A percentile compares a stretch with the other conserved stretches of the same genome.
Conservation (phyloP, 2,888 invertebrate genomes). For the Macroteleia sp. region DNA sequence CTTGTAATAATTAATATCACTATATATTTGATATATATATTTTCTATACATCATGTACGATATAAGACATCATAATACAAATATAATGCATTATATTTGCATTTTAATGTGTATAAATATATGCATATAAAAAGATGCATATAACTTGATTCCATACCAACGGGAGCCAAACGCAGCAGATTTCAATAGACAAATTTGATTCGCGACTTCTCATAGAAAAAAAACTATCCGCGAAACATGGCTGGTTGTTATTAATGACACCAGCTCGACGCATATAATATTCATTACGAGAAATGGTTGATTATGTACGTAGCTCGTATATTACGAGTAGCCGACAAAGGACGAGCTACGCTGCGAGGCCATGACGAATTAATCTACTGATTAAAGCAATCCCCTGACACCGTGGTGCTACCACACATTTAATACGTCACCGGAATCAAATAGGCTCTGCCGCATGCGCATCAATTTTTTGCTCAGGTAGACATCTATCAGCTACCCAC, state of each 20-base stretch:
- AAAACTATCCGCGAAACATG: conserved; percentile 62
- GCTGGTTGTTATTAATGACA: conserved; percentile 80
- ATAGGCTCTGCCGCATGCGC: conserved; percentile 73
- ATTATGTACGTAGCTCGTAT: conserved; percentile 81
- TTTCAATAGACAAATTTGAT: conserved; percentile 50
- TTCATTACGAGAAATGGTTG: conserved; percentile 83
- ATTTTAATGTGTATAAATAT: too few relatives aligned
- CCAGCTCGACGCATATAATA: conserved; percentile 79
- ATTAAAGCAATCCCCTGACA: conserved; percentile 83
- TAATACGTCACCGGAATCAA: conserved; percentile 81
- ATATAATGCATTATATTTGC: too few relatives aligned
- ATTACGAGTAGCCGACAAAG: conserved; percentile 82
- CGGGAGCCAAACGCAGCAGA: background rate
- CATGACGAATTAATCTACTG: conserved; percentile 84
- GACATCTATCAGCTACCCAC: conserved; percentile 69
- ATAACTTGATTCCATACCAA: too few relatives aligned
- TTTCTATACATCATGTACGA: too few relatives aligned
- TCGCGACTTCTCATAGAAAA: conserved; percentile 36
- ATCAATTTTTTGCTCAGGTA: conserved; percentile 72
- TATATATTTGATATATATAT: too few relatives aligned
- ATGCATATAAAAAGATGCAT: too few relatives aligned
- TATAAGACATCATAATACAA: too few relatives aligned
- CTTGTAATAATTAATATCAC: too few relatives aligned
- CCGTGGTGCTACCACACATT: conserved; percentile 81
- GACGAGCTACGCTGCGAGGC: conserved; percentile 78